These are phyloP conservation scores for Drosophila chauvacae DNA, from an alignment of 1,140 invertebrate species.

Conservation along the genomic window DNA sequence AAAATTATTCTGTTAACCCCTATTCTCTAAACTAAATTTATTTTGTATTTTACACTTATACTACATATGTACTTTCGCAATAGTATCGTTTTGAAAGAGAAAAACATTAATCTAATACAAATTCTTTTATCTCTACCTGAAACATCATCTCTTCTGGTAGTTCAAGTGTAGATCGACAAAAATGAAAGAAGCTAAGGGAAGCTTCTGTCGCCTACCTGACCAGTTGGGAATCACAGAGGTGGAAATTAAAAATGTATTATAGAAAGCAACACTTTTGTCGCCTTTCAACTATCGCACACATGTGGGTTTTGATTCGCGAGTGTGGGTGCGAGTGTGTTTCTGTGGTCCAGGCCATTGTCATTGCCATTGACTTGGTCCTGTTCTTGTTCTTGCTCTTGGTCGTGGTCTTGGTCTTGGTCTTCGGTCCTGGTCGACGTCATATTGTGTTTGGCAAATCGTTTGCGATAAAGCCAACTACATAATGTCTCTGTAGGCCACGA, in stretches of 20 bases:
- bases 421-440: conserved; percentile 62
- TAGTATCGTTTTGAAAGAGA: too few species aligned
- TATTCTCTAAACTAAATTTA: too few species aligned
- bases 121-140: too few species aligned
- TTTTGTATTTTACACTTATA: too few species aligned
- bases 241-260: not conserved
- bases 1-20: too few species aligned
- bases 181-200: not conserved
- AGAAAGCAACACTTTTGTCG: conserved; percentile 47
- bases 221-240: not conserved
- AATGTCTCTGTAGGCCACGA: conserved; percentile 72
- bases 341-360: conserved; percentile 66
- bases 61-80: too few species aligned
- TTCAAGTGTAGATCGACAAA: not conserved
- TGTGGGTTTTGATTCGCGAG: not conserved
- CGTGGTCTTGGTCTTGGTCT: conserved; percentile 10
- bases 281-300: conserved; percentile 42
- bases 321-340: conserved; percentile 6
- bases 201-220: not conserved
- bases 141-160: too few species aligned
- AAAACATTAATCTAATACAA: too few species aligned
- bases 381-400: conserved; percentile 10
- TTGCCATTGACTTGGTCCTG: conserved; percentile 32
- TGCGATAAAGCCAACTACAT: conserved; percentile 82
- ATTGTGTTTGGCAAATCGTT: conserved; percentile 81